These are phyloP conservation scores for Bombycilla garrulus DNA, from an alignment of 2,113 vertebrate species.

Conservation along the genomic window DNA sequence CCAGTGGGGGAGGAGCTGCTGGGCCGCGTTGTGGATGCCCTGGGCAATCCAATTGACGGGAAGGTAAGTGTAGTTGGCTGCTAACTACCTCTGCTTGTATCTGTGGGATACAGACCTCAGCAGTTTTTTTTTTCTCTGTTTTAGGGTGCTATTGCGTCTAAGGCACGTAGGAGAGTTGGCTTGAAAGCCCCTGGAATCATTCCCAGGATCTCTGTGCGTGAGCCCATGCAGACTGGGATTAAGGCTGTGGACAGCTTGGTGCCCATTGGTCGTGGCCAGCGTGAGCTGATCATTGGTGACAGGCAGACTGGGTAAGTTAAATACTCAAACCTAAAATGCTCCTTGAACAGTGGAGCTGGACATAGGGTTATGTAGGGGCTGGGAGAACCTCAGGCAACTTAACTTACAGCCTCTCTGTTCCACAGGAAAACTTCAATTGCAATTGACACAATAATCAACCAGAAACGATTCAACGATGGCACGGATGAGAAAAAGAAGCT, in stretches of 20 bases:
- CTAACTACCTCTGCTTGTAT: accelerated
- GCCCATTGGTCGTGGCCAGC: conserved; percentile 96
- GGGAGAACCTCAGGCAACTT: accelerated
- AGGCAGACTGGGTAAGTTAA: conserved; percentile 91
- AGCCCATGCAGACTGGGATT: conserved; percentile 99
- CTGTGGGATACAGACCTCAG: accelerated
- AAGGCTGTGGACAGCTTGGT: conserved; percentile 99
- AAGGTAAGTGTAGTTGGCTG: conserved; percentile 76
- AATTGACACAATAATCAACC: conserved; percentile 98
- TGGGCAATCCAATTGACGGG: conserved; percentile 96
- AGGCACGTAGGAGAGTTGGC: conserved; percentile 89
- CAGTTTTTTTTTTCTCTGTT: neutral
- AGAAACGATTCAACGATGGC: conserved; percentile 95
- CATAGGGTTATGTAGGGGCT: accelerated
- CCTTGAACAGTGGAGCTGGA: accelerated
- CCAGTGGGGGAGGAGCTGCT: conserved; percentile 93
- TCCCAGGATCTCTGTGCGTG: conserved; percentile 95
- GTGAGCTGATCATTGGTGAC: conserved; percentile 98
- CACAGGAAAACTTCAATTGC: conserved; percentile 96
- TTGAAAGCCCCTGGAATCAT: conserved; percentile 98
- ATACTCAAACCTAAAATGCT: neutral
- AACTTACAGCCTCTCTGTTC: neutral
- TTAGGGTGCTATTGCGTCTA: conserved; percentile 84
- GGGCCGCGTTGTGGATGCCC: conserved; percentile 94
- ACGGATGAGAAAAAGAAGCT: conserved; percentile 98